A percentile compares a stretch with the other conserved stretches of the same genome.
These are phyloP conservation scores for Parambassis ranga DNA, from an alignment of 2,797 vertebrate genomes.

Conservation along the genomic window DNA sequence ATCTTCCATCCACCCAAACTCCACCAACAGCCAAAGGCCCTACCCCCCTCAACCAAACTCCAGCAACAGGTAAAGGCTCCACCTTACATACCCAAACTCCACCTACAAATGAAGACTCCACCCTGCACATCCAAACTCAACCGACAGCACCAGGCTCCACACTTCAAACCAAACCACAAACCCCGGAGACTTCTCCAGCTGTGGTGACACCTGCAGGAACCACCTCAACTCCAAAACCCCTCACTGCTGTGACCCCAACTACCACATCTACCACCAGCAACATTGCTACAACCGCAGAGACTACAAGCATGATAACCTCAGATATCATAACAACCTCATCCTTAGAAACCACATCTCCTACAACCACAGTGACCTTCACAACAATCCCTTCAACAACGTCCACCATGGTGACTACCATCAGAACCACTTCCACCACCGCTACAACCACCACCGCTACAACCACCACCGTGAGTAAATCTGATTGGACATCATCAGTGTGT, in stretches of 20 bases:
- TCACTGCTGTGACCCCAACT: background rate
- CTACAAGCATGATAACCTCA: background rate
- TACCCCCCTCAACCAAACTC: background rate
- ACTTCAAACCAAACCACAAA: background rate
- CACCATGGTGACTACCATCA: background rate
- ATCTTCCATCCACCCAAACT: too few species aligned
- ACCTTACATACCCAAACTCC: background rate
- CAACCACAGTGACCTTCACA: background rate
- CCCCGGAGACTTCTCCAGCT: background rate
- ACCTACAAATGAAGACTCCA: background rate
- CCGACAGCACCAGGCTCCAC: background rate
- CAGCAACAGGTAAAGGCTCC: too few species aligned
- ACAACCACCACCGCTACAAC: background rate
- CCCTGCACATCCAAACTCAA: background rate
- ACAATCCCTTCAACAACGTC: background rate
- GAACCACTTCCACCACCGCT: background rate
- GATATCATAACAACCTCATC: background rate
- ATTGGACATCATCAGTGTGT: too few species aligned
- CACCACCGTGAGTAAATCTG: too few species aligned
- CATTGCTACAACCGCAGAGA: background rate
- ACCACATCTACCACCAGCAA: background rate
- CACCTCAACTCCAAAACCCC: background rate
- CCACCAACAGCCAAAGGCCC: too few species aligned
- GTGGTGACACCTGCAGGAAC: background rate
- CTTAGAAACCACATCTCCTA: background rate